phyloP scores from a whole-genome alignment of 1,140 invertebrate genomes.

The Araneus ventricosus region DNA sequence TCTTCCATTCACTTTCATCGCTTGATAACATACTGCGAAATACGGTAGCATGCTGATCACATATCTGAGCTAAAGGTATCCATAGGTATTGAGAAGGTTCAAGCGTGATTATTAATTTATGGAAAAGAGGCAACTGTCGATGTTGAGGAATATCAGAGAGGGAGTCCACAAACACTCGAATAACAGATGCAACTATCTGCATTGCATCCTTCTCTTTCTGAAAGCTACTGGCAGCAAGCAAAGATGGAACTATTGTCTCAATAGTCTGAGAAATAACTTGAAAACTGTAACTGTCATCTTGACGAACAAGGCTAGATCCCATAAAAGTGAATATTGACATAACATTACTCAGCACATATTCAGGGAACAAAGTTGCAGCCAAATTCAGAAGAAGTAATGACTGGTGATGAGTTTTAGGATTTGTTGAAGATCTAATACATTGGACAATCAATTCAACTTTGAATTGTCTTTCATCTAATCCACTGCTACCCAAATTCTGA shows the following conservation, averaged over 20 bases:
- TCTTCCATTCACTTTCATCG: conserved; percentile 23
- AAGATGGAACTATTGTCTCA: conserved; percentile 92
- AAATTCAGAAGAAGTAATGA: conserved; percentile 90
- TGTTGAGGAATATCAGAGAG: conserved; percentile 94
- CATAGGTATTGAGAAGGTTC: conserved; percentile 87
- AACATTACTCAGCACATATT: conserved; percentile 92
- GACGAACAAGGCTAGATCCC: conserved; percentile 92
- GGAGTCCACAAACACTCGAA: conserved; percentile 94
- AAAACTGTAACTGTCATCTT: conserved; percentile 96
- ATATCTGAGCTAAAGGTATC: conserved; percentile 80
- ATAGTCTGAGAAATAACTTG: conserved; percentile 95
- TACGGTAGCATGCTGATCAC: conserved; percentile 77
- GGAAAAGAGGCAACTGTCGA: conserved; percentile 88
- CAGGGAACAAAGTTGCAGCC: conserved; percentile 87
- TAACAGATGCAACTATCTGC: conserved; percentile 83
- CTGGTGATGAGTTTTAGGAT: conserved; percentile 96
- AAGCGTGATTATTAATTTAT: conserved; percentile 88
- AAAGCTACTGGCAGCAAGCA: conserved; percentile 82
- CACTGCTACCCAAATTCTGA: conserved; percentile 82
- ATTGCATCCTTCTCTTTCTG: conserved; percentile 52
- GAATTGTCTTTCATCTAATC: conserved; percentile 82
- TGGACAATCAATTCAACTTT: conserved; percentile 92
- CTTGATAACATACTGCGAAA: conserved; percentile 28
- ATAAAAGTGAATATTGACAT: conserved; percentile 98
- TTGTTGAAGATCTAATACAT: conserved; percentile 92